These are phyloP conservation scores for Liolophura sinensis DNA, from an alignment of 1,140 invertebrate genomes.

Conservation along the genomic window DNA sequence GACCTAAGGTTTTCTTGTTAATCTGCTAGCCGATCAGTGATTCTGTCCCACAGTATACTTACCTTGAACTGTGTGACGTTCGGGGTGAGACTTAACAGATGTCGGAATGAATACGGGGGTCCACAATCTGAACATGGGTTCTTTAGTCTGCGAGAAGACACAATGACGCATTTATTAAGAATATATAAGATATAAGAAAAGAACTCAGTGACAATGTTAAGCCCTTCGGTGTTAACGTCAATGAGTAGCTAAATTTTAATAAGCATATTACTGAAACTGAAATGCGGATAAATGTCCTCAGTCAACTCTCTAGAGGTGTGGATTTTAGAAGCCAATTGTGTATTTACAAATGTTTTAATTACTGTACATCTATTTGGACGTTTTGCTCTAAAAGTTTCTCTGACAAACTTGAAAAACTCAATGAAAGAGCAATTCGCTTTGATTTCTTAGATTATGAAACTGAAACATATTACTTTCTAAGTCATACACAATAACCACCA, in stretches of 20 bases:
- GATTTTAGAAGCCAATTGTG: slow-evolving; percentile 6
- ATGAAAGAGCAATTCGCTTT: slow-evolving; percentile 11
- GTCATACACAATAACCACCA: slow-evolving; percentile 5
- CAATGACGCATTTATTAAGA: no score
- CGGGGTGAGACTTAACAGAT: slow-evolving; percentile 16
- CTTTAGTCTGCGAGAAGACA: slow-evolving; percentile 7
- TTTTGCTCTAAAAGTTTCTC: slow-evolving; percentile 17
- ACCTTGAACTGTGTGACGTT: slow-evolving; percentile 5
- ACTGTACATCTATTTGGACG: slow-evolving; percentile 15
- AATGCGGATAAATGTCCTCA: slow-evolving; percentile 19
- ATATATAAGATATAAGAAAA: no score
- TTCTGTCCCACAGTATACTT: not conserved
- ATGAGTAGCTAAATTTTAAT: slow-evolving; percentile 20
- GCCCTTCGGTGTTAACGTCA: slow-evolving; percentile 16
- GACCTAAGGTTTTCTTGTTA: not conserved
- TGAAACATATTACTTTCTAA: slow-evolving; percentile 8
- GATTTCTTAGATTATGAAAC: slow-evolving; percentile 8
- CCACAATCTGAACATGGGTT: slow-evolving; percentile 21
- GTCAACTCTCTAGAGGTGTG: slow-evolving; percentile 11
- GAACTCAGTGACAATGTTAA: slow-evolving; percentile 18
- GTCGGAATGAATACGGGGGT: slow-evolving; percentile 21
- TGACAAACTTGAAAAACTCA: slow-evolving; percentile 18
- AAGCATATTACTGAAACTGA: slow-evolving; percentile 16
- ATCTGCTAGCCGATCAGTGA: not conserved
- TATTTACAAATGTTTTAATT: slow-evolving; percentile 18